Evolutionary conservation across 1,140 invertebrate genomes (phyloP).

Genomic region (Zophobas atratus): DNA sequence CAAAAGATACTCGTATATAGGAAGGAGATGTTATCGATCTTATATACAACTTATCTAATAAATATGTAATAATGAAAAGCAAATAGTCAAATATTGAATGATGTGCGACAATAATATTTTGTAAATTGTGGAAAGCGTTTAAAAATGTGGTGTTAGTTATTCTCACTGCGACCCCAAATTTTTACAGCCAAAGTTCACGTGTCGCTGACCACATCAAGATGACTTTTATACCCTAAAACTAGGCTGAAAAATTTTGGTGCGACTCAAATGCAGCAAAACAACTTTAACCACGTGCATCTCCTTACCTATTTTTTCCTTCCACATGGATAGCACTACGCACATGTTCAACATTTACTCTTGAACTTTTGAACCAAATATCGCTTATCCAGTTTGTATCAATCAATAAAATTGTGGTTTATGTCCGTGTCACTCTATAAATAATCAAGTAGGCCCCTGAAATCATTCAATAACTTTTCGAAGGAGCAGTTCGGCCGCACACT

Average conservation of each 20-base stretch:
- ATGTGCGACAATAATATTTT: too few species aligned
- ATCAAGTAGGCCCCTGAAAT: background rate
- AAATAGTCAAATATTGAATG: too few species aligned
- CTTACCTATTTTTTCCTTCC: constrained; percentile 30
- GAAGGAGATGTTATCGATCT: too few species aligned
- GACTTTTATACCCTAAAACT: background rate
- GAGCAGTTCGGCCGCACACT: background rate
- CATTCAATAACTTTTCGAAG: background rate
- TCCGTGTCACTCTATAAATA: constrained; percentile 27
- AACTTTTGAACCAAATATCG: constrained; percentile 38
- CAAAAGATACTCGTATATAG: too few species aligned
- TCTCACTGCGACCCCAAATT: too few species aligned
- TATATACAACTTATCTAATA: too few species aligned
- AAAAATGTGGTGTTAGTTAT: too few species aligned
- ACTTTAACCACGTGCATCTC: background rate
- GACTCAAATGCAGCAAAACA: background rate
- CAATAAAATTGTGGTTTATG: constrained; percentile 30
- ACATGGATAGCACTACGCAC: constrained; percentile 22
- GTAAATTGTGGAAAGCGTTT: too few species aligned
- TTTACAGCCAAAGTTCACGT: too few species aligned
- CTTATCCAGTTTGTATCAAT: constrained; percentile 31
- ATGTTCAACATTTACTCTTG: constrained; percentile 38
- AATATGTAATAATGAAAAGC: too few species aligned
- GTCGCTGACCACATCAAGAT: too few species aligned
- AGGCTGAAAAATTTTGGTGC: too few species aligned